Base-by-base conservation (phyloP, 2,113 vertebrate species). In the Corapipo altera region DNA sequence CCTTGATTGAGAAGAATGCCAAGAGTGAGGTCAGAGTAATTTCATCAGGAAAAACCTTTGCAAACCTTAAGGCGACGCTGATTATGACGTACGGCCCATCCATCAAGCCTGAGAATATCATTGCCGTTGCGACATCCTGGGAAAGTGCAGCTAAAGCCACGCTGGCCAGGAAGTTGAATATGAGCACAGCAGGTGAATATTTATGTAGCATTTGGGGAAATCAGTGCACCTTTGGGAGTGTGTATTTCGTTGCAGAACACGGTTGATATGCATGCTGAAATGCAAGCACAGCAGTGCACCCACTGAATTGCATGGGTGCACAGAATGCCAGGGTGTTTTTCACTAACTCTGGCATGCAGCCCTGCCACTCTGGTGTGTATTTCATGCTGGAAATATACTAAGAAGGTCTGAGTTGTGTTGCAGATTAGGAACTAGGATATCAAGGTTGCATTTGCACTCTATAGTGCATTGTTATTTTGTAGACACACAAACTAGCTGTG, bases 61-160 rank as follows among this genome's bases (percentile, higher is more conserved):
- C 98, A 92, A 99, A 99, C 91, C 97, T 99, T 30, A 99, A 98
- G 73, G 97, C 98, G 0, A 89, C 86, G 0, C 85, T 99, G 74
- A 98, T 99, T 15, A 88, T 97, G 49, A 95, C 95, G 10, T 96
- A 86, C 0, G 98, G 98, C 8, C 95, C 94, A 4, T 98, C 97
- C 14, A 87, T 99, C 21, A 93, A 96, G 73, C 95, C 97, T n/a
- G 64, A n/a, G 70, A 98, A 97, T 51, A 97, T 99, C 61, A 89
- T 99, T 23, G 98, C 98, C 0, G 30, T 98, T 69, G 97, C 99
- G 0, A 97, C 98, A 9, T 97, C 98, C 15, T 95, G 99, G 89
- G 99, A 99, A 96, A 98, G 96, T 12, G 86, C 98, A 94, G 99
- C 98, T 16, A 99, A 97, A 93, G 98, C 98, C 10, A 44, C 72